phyloP scores from a whole-genome alignment of 1,140 invertebrate genomes.

The Temnothorax nylanderi region DNA sequence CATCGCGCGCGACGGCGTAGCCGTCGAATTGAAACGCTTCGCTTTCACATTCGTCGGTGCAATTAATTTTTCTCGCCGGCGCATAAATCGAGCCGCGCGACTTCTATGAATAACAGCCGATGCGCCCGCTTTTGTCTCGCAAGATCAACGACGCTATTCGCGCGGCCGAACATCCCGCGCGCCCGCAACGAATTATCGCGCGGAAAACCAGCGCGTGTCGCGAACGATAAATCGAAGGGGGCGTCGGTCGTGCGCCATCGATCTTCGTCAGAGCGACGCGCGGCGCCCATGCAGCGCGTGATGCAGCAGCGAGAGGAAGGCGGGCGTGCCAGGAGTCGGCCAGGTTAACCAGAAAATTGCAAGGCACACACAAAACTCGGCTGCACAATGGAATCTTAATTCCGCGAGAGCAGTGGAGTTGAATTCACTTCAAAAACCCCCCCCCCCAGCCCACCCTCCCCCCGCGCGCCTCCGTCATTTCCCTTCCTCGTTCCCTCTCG shows the following conservation, averaged over 20 bases:
- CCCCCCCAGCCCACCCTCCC: neutral
- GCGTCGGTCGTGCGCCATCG: slow-evolving; percentile 12
- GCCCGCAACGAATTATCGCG: slow-evolving; percentile 52
- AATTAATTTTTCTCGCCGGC: slow-evolving; percentile 52
- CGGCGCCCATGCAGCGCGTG: neutral
- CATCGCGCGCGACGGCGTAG: slow-evolving; percentile 11
- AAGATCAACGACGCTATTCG: slow-evolving; percentile 54
- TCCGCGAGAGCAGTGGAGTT: slow-evolving; percentile 66
- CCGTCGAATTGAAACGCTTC: slow-evolving; percentile 42
- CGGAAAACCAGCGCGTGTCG: slow-evolving; percentile 60
- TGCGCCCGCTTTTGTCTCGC: slow-evolving; percentile 50
- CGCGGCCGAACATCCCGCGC: slow-evolving; percentile 44
- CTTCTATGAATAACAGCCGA: slow-evolving; percentile 57
- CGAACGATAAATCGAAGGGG: slow-evolving; percentile 57
- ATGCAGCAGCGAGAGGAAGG: neutral
- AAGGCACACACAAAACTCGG: slow-evolving; percentile 78
- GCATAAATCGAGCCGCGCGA: slow-evolving; percentile 54
- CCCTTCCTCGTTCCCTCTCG: slow-evolving; percentile 12
- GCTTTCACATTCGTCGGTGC: slow-evolving; percentile 43
- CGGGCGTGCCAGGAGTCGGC: slow-evolving; percentile 53
- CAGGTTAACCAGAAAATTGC: slow-evolving; percentile 80
- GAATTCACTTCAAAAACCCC: slow-evolving; percentile 56
- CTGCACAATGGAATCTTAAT: slow-evolving; percentile 79
- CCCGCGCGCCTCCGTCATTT: slow-evolving; percentile 13
- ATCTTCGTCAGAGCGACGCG: slow-evolving; percentile 55